These are phyloP conservation scores for Pogonocichla stellata DNA, from an alignment of 2,113 vertebrate genomes.

Conservation along the genomic window DNA sequence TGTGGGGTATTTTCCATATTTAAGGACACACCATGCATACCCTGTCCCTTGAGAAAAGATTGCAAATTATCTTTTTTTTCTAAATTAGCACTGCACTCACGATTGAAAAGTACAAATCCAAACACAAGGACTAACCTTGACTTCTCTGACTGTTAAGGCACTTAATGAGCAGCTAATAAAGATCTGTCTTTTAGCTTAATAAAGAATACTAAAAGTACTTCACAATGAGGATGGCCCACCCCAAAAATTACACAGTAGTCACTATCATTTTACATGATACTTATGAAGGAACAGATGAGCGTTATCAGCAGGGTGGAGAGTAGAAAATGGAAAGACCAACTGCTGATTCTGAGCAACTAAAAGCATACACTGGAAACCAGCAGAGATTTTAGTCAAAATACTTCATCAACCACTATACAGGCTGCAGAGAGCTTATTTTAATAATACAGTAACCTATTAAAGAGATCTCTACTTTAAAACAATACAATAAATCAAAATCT, in stretches of 20 bases:
- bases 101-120: background rate
- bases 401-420: background rate
- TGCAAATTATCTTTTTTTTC: background rate
- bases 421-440: background rate
- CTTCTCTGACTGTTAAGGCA: background rate
- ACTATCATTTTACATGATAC: background rate
- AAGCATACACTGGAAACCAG: background rate
- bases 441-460: background rate
- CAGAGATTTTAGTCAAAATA: background rate
- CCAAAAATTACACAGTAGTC: background rate
- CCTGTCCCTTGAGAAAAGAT: accelerated
- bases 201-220: background rate
- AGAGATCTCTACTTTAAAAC: background rate
- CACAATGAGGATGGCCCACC: background rate
- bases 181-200: background rate
- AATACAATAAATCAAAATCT: background rate
- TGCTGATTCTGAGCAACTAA: background rate
- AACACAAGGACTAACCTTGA: background rate
- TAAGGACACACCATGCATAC: background rate
- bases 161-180: background rate
- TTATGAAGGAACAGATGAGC: background rate
- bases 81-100: background rate
- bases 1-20: background rate
- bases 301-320: background rate
- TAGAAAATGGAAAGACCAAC: background rate